Evolutionary conservation across 2,113 vertebrate species (phyloP), one percentile per base, ranked within the genome.

Genomic region (Pterophyllum scalare): DNA sequence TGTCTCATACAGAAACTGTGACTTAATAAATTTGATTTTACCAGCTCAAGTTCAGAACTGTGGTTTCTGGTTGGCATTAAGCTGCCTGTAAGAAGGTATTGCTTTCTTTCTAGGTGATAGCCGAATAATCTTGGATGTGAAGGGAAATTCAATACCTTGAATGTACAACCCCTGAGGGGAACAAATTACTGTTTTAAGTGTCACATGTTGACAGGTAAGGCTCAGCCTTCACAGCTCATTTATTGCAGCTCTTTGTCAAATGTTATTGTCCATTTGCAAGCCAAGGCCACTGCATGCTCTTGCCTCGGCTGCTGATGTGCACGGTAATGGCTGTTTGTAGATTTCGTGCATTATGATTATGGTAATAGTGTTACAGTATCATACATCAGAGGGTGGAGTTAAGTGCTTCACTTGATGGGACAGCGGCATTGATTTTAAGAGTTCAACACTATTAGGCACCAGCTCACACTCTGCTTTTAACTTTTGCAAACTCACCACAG

Each of bases 211-310:
- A 93, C 92, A 93, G 93, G 87, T 85, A 84, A 93, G 91, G 90
- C 88, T 70, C 77, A 56, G 88, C 83, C 90, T 92, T 93, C 92
- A 92, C 89, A 90, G 93, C 88, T 95, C 93, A 94, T 94, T 94
- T 92, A 90, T 80, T 89, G 89, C 81, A 9, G 59, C 82, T 82
- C 89, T 88, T 92, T 87, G 91, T 92, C 80, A 88, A 83, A 88
- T 31, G 40, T 82, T 90, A 80, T 84, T 88, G 87, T 86, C 81
- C 88, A 61, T 87, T 74, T 72, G 56, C 2, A 43, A 81, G 83
- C 82, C 52, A 61, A 67, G 40, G 77, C 19, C 28, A 24, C 75
- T 20, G 7, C 35, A 56, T 10, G 49, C 64, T 82, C 17, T 11
- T 6, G 74, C 65, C 62, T 17, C 24, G 20, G 31, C 82, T n/a